Base-by-base conservation (phyloP, 2,113 vertebrate species). In the Vulpes lagopus region DNA sequence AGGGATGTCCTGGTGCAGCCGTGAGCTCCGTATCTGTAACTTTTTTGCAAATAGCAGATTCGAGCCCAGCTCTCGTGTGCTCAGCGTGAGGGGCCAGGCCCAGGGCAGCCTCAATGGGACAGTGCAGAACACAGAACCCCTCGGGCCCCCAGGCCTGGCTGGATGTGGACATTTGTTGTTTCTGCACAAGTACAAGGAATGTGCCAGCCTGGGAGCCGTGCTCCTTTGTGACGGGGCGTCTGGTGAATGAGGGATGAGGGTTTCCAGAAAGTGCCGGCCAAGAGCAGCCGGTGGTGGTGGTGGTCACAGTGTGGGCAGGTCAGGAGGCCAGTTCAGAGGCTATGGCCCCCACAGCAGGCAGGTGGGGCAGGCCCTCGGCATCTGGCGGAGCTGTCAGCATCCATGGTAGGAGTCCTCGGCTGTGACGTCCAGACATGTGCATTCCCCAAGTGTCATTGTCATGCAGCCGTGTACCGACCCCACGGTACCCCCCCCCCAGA, bases 251-350 rank as follows among this genome's bases (percentile, higher is more conserved):
- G 8, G n/a, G 15, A 71, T 1, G 0, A 38, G 19, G 9, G 69
- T 71, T 38, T 22, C 69, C 9, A 2, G 19, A 20, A 38, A 73
- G 19, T 11, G 10, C n/a, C 2, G 4, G n/a, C 69, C 19, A 20
- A 38, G n/a, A 11, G 8, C n/a, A 11, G n/a, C 5, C 9, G n/a
- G 69, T 38, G 35, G 19, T 9, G 30, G 65, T 8, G 65, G 15
- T 17, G 65, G 30, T 8, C 6, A 67, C 8, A 15, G 15, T 62
- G 64, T 30, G 14, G 12, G 22, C 8, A 10, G 32, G n/a, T n/a
- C n/a, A 38, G 0, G 4, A 20, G 19, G 19, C n/a, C 9, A 22
- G 9, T 73, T 73, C 0, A 0, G n/a, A 73, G n/a, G n/a, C 6
- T 9, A 8, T 4, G 4, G n/a, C 9, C 17, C 69, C n/a, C 9